Percentiles rank a stretch among this genome's conserved stretches.
Conservation (phyloP, 2,888 invertebrate species). For the Elysia crispata region DNA sequence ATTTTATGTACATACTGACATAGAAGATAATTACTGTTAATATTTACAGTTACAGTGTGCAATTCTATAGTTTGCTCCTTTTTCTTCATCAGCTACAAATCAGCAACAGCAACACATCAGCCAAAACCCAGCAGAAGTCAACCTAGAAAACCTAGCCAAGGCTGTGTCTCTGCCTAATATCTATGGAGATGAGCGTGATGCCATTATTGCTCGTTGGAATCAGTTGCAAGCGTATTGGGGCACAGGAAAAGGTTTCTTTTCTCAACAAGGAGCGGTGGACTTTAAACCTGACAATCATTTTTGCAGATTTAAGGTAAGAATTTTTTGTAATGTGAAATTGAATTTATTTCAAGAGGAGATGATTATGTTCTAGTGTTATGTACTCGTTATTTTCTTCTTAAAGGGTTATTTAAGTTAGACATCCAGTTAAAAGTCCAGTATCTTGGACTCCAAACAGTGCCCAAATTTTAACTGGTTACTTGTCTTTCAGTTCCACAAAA, state of each 20-base stretch:
- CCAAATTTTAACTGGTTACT: no score
- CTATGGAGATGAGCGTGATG: constrained; percentile 96
- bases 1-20: no score
- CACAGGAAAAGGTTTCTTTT: constrained; percentile 82
- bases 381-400: no score
- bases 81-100: constrained; percentile 10
- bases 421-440: no score
- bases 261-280: constrained; percentile 85
- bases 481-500: no score
- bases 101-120: constrained; percentile 55
- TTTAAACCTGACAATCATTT: constrained; percentile 93
- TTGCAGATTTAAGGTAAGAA: constrained; percentile 88
- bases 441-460: background rate
- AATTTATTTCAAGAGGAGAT: no score
- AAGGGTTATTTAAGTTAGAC: background rate
- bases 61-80: background rate
- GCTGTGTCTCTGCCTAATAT: constrained; percentile 80
- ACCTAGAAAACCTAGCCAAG: constrained; percentile 66
- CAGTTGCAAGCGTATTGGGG: constrained; percentile 85
- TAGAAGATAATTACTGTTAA: no score
- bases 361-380: no score
- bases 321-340: no score
- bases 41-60: no score
- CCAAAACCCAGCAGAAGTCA: constrained; percentile 57
- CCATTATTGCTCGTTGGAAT: constrained; percentile 95